phyloP scores from a whole-genome alignment of 2,113 vertebrate genomes.

The Xyrauchen texanus region DNA sequence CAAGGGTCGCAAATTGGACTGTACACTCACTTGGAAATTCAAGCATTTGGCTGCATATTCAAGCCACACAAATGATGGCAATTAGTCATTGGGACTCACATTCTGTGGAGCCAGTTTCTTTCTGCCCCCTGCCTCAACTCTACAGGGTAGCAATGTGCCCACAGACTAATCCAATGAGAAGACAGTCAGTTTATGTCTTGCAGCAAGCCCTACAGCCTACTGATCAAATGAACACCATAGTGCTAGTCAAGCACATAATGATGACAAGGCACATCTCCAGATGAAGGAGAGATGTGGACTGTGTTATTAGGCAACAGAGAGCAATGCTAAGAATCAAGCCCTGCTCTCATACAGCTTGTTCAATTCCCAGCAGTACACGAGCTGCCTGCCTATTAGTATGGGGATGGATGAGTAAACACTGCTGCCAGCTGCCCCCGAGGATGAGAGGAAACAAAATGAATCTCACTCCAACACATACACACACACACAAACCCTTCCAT shows the following conservation, averaged over 20 bases:
- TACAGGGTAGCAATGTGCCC: not conserved
- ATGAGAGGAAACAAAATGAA: slow-evolving; percentile 2
- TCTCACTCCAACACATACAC: slow-evolving; percentile 19
- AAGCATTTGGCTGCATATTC: slow-evolving; percentile 33
- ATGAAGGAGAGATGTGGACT: too few species aligned
- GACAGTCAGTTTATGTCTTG: too few species aligned
- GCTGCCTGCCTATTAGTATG: not conserved
- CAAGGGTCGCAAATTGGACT: slow-evolving; percentile 46
- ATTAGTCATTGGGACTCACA: slow-evolving; percentile 40
- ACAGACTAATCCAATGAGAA: not conserved
- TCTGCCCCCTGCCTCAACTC: not conserved
- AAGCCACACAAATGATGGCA: slow-evolving; percentile 45
- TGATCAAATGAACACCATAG: too few species aligned
- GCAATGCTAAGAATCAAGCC: not conserved
- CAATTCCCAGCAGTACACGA: slow-evolving; percentile 11
- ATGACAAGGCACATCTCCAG: slow-evolving; percentile 18
- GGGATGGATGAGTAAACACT: slow-evolving; percentile 33
- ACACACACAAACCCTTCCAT: not conserved
- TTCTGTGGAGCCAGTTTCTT: not conserved
- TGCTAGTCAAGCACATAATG: not conserved
- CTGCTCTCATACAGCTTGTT: slow-evolving; percentile 14
- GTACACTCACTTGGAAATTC: slow-evolving; percentile 29
- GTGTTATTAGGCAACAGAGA: not conserved
- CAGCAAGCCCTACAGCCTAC: slow-evolving; percentile 9
- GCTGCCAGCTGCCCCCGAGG: slow-evolving; percentile 26